These are phyloP conservation scores for Drosophila silvestris DNA, from an alignment of 2,888 invertebrate species.

Conservation along the genomic window DNA sequence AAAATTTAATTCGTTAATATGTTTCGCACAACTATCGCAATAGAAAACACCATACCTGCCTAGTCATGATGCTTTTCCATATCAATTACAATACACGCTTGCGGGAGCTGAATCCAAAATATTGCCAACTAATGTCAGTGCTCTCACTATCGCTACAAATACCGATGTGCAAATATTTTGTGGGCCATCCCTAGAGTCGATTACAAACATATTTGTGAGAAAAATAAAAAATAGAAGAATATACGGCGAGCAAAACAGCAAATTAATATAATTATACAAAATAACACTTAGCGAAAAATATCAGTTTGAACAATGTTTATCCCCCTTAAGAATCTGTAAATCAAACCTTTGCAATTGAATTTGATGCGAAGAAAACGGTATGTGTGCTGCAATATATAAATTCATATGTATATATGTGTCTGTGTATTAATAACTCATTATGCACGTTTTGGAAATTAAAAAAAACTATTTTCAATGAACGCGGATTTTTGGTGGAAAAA, in stretches of 20 bases:
- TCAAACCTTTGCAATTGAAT: background rate
- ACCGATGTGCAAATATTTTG: background rate
- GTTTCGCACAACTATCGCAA: background rate
- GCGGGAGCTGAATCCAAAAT: background rate
- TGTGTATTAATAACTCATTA: no score
- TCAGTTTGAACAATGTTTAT: no score
- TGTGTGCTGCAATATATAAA: no score
- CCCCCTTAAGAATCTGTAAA: no score
- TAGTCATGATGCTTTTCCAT: background rate
- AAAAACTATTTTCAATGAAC: no score
- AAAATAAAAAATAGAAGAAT: background rate
- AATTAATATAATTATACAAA: no score
- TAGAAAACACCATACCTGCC: background rate
- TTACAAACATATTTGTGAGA: background rate
- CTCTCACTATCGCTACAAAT: background rate
- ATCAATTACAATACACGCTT: background rate
- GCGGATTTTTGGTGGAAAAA: no score
- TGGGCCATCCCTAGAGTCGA: background rate
- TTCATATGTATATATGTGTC: no score
- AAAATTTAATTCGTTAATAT: background rate
- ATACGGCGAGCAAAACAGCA: background rate
- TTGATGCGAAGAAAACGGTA: background rate
- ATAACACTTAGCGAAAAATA: no score
- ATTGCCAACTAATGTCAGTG: background rate
- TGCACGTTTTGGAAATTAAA: no score